Base-by-base conservation (phyloP, 2,113 vertebrate genomes). In the Proteles cristata region DNA sequence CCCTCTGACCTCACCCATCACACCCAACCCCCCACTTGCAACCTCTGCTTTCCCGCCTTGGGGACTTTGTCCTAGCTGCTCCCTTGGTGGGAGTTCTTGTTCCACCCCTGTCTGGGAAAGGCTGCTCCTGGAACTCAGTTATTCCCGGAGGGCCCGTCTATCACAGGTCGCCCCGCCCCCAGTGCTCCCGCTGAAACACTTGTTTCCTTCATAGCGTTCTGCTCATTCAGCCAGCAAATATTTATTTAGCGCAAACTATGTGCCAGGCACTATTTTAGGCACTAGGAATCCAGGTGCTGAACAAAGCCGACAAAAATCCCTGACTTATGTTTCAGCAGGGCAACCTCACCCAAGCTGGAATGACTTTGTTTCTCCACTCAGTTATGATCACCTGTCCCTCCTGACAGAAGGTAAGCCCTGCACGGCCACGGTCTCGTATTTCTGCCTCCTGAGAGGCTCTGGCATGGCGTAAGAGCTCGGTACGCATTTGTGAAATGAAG, bases 181-280 rank as follows among this genome's bases (percentile, higher is more conserved):
- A 9, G 8, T 14, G 31, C 53, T 86, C 89, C 48, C 31, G 43
- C 65, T 3, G 68, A 85, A 86, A 97, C 77, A 58, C 66, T 35
- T 83, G 28, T 45, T 95, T 92, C 79, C 73, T 94, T 83, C 88
- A 58, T 0, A 65, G 25, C n/a, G 33, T n/a, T 74, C 55, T 86
- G 85, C 48, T 88, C 73, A 2, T 65, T 88, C 53, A 84, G 48
- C 68, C 80, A 92, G 90, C 95, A 97, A 97, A 84, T 89, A 97
- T 97, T 93, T 95, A 92, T 45, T 48, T 89, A 93, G 86, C 61
- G 43, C 83, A 93, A 91, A 86, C 66, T 43, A 68, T 0, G 69
- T n/a, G 77, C 43, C 77, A 28, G 53, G 66, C 39, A 82, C 95
- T 93, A 58, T 94, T 89, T 93, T 16, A 92, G 96, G 80, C 74